Percentiles rank a stretch among this genome's conserved stretches.
Evolutionary conservation across 2,113 vertebrate species (phyloP).

Genomic region (Mixornis gularis): DNA sequence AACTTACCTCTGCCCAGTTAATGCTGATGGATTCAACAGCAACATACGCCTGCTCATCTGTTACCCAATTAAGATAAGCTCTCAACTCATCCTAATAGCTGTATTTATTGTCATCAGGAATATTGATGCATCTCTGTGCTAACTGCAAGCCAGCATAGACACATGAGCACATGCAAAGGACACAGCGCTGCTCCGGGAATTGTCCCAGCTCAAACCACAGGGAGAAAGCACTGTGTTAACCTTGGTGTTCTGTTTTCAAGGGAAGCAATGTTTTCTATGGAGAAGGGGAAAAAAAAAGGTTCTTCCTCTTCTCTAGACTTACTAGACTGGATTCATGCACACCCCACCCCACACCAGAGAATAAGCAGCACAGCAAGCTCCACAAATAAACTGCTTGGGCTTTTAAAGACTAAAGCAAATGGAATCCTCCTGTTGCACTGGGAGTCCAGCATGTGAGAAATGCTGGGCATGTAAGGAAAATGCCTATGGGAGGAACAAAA

Average conservation of each 20-base stretch:
- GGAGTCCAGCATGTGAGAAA: background rate
- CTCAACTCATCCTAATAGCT: constrained; percentile 68
- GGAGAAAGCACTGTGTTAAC: background rate
- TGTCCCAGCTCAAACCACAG: background rate
- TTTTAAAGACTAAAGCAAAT: constrained; percentile 16
- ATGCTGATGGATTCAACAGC: constrained; percentile 73
- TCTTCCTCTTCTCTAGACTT: background rate
- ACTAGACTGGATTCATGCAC: background rate
- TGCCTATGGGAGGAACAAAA: constrained; percentile 30
- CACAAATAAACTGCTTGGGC: background rate
- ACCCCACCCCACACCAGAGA: rapidly evolving
- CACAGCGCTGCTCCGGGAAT: background rate
- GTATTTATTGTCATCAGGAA: constrained; percentile 74
- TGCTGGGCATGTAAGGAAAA: constrained; percentile 13
- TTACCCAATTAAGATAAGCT: constrained; percentile 79
- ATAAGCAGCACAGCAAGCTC: background rate
- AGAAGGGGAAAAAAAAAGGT: background rate
- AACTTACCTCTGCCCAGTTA: constrained; percentile 71
- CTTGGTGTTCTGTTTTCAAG: background rate
- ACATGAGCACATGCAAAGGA: constrained; percentile 5
- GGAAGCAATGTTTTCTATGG: background rate
- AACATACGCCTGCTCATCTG: constrained; percentile 71
- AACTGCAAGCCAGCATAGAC: constrained; percentile 38
- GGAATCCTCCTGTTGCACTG: constrained; percentile 7
- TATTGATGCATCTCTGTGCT: constrained; percentile 65